Conservation (phyloP, 2,797 vertebrate genomes). For the Cyclopterus lumpus region DNA sequence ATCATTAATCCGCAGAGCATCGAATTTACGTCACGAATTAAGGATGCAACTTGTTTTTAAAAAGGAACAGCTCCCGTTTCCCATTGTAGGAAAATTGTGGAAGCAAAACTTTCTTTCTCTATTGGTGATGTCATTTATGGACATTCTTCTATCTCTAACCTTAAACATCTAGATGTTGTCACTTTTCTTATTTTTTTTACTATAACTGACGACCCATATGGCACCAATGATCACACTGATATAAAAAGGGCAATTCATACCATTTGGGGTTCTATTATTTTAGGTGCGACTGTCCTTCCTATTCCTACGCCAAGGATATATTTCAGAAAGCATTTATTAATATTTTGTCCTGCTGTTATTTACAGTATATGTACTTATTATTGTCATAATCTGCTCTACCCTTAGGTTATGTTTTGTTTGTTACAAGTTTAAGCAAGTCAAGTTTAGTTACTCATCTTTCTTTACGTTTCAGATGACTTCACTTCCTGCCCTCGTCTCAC, state of each 20-base stretch:
- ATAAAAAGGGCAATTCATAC: neutral
- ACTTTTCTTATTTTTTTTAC: neutral
- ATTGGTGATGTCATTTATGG: neutral
- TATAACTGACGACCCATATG: neutral
- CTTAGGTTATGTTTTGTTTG: neutral
- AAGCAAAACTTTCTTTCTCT: neutral
- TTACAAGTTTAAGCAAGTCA: neutral
- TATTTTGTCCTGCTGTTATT: neutral
- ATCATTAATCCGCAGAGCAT: no score
- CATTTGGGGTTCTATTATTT: neutral
- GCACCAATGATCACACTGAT: neutral
- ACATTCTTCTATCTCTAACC: neutral
- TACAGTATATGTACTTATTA: neutral
- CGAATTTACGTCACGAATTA: neutral
- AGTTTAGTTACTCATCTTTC: neutral
- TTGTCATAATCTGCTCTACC: neutral
- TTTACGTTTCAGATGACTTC: neutral
- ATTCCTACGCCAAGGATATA: neutral
- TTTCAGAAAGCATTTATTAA: neutral
- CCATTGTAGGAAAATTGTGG: neutral
- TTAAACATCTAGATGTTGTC: constrained; percentile 1
- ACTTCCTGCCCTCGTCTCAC: neutral
- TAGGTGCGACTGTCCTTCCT: neutral
- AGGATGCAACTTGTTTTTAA: neutral
- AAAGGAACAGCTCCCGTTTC: neutral